These are phyloP conservation scores for Pocillopora grandis DNA, from an alignment of 92 coral and sea anemone species.

Conservation along the genomic window DNA sequence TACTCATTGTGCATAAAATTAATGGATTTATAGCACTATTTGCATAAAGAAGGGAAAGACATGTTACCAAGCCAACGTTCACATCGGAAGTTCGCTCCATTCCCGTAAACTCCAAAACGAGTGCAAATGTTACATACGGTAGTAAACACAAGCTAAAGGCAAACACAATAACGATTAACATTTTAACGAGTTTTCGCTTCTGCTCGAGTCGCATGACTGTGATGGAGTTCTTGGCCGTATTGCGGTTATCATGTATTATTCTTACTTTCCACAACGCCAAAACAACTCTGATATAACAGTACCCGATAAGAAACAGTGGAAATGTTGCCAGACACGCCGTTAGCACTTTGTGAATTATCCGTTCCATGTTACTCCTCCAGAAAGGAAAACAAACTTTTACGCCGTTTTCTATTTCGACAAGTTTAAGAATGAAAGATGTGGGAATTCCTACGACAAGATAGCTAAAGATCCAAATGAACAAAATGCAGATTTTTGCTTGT, in stretches of 20 bases:
- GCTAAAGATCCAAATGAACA: constrained; percentile 71
- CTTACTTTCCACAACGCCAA: constrained; percentile 82
- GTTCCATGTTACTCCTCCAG: constrained; percentile 57
- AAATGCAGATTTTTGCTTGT: constrained; percentile 75
- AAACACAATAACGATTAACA: constrained; percentile 86
- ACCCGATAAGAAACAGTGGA: constrained; percentile 72
- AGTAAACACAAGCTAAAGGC: constrained; percentile 86
- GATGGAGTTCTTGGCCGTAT: constrained; percentile 65
- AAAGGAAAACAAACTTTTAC: constrained; percentile 69
- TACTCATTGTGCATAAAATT: constrained; percentile 95
- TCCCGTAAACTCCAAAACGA: constrained; percentile 72
- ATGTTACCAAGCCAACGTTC: constrained; percentile 69
- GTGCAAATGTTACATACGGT: constrained; percentile 70
- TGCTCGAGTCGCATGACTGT: constrained; percentile 79
- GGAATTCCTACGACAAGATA: constrained; percentile 79
- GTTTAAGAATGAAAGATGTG: constrained; percentile 67
- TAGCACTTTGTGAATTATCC: constrained; percentile 66
- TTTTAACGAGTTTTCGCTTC: constrained; percentile 91
- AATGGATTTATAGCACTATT: constrained; percentile 95
- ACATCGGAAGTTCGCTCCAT: constrained; percentile 41
- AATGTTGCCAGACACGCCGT: constrained; percentile 58
- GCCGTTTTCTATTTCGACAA: constrained; percentile 59
- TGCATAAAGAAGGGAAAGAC: constrained; percentile 78
- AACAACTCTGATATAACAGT: constrained; percentile 68
- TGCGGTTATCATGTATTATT: constrained; percentile 55